Base-by-base conservation (phyloP, 2,113 vertebrate genomes). In the Anarhynchus alexandrinus region DNA sequence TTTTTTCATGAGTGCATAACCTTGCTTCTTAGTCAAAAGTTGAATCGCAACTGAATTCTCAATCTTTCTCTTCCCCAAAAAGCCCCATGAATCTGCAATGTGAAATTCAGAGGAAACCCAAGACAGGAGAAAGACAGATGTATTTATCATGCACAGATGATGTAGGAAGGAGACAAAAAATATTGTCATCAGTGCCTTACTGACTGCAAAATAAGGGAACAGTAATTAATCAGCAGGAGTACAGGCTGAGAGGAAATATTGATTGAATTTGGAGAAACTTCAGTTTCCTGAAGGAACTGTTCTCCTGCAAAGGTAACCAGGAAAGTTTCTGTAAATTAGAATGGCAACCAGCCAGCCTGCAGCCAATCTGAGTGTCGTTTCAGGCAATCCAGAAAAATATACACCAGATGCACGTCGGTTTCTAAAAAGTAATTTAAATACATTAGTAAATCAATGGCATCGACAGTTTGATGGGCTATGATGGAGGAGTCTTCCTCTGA, bases 101-200 rank as follows among this genome's bases (percentile, higher is more conserved):
- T 83, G 73, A 76, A 92, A 73, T 45, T 61, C 79, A 88, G 36
- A 85, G 57, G 80, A 80, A 77, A 58, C 7, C 73, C 54, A 85
- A 82, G 55, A 66, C 93, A 72, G 66, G 70, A 80, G 58, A 95
- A 89, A 93, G 91, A 85, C 71, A 83, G 96, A 93, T 72, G 80
- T 97, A 97, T 97, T 97, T 96, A 97, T 96, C 96, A 97, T 96
- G 86, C 95, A 96, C 84, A 97, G 89, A 95, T 86, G 92, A 97
- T 92, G 79, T 74, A 96, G 90, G 92, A 92, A 96, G 84, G 83
- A 96, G 79, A 93, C 92, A 92, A 97, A 94, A 96, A 97, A 96
- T 88, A 95, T 82, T 92, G 89, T 93, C 64, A 91, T 94, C 73
- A 86, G 59, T 64, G 83, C 34, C 64, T 94, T 90, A 90, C 69